Evolutionary conservation across 2,888 invertebrate species (phyloP).

Genomic region (Ophion ellenae): DNA sequence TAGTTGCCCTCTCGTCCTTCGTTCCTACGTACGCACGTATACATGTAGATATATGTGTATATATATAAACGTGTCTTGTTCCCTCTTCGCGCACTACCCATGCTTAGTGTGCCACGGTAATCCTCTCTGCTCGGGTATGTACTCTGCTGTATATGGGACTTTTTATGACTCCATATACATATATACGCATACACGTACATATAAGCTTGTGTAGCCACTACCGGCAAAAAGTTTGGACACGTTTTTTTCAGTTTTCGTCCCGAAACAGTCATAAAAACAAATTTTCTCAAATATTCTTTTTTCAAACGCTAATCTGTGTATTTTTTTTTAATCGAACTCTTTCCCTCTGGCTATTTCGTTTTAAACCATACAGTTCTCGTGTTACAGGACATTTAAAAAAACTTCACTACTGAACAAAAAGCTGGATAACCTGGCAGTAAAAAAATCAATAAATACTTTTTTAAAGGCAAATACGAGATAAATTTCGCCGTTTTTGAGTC

Average conservation of each 20-base stretch:
- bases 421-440: not conserved
- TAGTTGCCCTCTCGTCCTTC: slow-evolving; percentile 62
- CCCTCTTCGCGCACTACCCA: not conserved
- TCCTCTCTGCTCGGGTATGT: slow-evolving; percentile 50
- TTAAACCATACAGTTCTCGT: not conserved
- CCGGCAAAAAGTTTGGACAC: not conserved
- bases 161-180: not conserved
- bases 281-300: not conserved
- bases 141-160: slow-evolving; percentile 4
- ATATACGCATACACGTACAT: not conserved
- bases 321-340: not conserved
- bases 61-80: not conserved
- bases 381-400: not conserved
- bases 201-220: not conserved
- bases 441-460: not conserved
- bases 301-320: not conserved
- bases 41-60: slow-evolving; percentile 5
- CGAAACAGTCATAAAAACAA: not conserved
- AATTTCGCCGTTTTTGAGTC: not conserved
- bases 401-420: not conserved
- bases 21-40: slow-evolving; percentile 14
- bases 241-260: not conserved
- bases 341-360: not conserved
- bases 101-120: slow-evolving; percentile 48
- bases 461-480: not conserved